phyloP scores from a whole-genome alignment of 2,113 vertebrate genomes.

The Collichthys lucidus region DNA sequence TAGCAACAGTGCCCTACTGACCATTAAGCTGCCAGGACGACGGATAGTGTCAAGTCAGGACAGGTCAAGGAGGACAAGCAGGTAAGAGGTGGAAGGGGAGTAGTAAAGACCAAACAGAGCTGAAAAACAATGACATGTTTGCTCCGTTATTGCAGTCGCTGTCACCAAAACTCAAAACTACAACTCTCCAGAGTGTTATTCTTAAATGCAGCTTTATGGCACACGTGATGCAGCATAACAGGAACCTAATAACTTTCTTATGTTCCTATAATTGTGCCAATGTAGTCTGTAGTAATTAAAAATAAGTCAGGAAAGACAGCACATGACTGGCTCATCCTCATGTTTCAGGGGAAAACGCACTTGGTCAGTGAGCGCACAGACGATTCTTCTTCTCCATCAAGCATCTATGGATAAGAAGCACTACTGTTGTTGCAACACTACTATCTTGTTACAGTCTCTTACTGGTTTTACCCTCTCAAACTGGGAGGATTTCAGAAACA shows the following conservation, averaged over 20 bases:
- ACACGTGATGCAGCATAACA: not conserved
- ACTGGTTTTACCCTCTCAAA: not conserved
- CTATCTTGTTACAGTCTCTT: not conserved
- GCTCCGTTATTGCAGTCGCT: too few relatives aligned
- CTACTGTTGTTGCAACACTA: not conserved
- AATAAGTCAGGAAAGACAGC: too few relatives aligned
- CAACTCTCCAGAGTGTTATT: not conserved
- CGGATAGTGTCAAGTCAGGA: slow-evolving; percentile 7
- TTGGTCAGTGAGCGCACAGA: not conserved
- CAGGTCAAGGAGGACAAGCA: not conserved
- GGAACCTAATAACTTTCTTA: not conserved
- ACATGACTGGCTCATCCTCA: not conserved
- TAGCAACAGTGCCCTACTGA: slow-evolving; percentile 47
- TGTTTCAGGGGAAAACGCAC: not conserved
- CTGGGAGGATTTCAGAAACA: not conserved
- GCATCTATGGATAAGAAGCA: not conserved
- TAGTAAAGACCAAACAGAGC: not conserved
- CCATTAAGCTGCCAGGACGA: slow-evolving; percentile 1
- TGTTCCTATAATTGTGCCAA: not conserved
- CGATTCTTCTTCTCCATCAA: not conserved
- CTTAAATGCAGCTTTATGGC: not conserved
- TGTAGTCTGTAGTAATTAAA: not conserved
- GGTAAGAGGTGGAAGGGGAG: too few relatives aligned
- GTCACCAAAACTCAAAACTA: too few relatives aligned
- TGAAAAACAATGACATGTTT: not conserved